Evolutionary conservation across 2,113 vertebrate species (phyloP).

Genomic region (Triplophysa dalaica): DNA sequence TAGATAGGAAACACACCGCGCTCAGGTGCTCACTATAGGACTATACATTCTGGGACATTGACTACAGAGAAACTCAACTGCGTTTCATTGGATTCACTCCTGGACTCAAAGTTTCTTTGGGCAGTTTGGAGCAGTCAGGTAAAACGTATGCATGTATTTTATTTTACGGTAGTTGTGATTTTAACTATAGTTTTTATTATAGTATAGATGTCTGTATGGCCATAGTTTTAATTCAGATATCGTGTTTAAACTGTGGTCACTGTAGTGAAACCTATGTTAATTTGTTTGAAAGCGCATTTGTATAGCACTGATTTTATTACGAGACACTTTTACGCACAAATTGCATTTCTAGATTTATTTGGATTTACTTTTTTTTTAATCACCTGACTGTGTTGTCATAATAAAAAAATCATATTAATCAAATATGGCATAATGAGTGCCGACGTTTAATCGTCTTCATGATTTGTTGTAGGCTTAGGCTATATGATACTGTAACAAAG

Average conservation of each 20-base stretch:
- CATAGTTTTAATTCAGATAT: too few species aligned
- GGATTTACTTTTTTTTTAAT: not conserved
- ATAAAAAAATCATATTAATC: too few species aligned
- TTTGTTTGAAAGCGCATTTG: too few species aligned
- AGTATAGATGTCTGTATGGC: not conserved
- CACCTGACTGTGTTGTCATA: too few species aligned
- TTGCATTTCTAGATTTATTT: not conserved
- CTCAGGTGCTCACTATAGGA: slow-evolving; percentile 66
- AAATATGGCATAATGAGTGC: too few species aligned
- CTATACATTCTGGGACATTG: slow-evolving; percentile 56
- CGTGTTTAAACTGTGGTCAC: too few species aligned
- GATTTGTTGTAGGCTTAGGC: not conserved
- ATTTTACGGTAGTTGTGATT: not conserved
- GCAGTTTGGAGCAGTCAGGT: slow-evolving; percentile 23
- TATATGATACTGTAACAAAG: not conserved
- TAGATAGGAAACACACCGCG: slow-evolving; percentile 49
- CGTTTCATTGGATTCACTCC: slow-evolving; percentile 17
- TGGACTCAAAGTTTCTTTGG: slow-evolving; percentile 14
- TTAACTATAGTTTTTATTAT: not conserved
- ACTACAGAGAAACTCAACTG: slow-evolving; percentile 21
- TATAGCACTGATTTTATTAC: too few species aligned
- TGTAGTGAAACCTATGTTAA: too few species aligned
- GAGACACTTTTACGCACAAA: not conserved
- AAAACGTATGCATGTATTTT: not conserved
- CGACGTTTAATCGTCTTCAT: too few species aligned